Evolutionary conservation across 2,888 invertebrate species (phyloP), one percentile per base, ranked within the genome.

Genomic region (Acholoe squamosa): DNA sequence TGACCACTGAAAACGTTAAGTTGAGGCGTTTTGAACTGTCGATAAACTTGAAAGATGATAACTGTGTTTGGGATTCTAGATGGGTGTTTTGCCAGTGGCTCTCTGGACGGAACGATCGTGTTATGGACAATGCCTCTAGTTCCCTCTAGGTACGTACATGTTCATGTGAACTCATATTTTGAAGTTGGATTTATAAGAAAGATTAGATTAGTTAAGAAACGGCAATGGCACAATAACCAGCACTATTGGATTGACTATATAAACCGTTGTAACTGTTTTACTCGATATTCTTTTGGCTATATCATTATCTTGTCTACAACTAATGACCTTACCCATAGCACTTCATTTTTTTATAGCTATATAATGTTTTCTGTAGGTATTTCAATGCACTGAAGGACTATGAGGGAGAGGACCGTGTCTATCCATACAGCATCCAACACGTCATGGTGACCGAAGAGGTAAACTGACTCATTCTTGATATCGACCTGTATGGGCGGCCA

Each of bases 91-190:
- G 94, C 94, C 25, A 94, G 94, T 93, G 95, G 95, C 1, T 94
- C 94, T 22, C 92, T 95, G 43, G 95, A 95, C 93, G 95, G 95
- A 19, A 94, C 94, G 10, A 94, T 95, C 25, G 92, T 93, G 22
- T 91, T 95, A 52, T 95, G 95, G 94, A 93, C 94, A 31, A 92
- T 94, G 34, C 94, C 94, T 43, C 92, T 94, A n/a, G 91, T 93
- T 3, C 54, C 86, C 5, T 34, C 80, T 7, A 80, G 80, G 76
- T 76, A 76, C 16, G n/a, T n/a, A n/a, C n/a, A n/a, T n/a, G n/a
- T n/a, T n/a, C n/a, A n/a, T n/a, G 43, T 43, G 43, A 10, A 43
- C 43, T 14, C 61, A 61, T n/a, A 61, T 1, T 61, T n/a, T 3
- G 19, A n/a, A 61, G 1, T 61, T 19, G n/a, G 61, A 14, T 19